A percentile compares a stretch with the other conserved stretches of the same genome.
Conservation (phyloP, 2,797 vertebrate species). For the Coilia nasus region DNA sequence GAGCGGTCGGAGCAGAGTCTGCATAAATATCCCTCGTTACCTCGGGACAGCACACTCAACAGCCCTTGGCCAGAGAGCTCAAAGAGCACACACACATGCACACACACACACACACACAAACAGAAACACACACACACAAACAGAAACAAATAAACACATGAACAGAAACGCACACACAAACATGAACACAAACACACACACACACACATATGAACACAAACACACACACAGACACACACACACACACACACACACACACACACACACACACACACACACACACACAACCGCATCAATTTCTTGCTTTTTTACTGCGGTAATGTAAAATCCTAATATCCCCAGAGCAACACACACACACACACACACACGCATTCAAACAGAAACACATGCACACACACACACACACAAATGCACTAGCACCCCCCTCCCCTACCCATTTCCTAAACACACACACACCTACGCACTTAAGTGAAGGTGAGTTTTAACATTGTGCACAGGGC, state of each 20-base stretch:
- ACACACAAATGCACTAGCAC: slow-evolving; percentile 25
- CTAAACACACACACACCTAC: slow-evolving; percentile 26
- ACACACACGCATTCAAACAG: not conserved
- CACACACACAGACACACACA: slow-evolving; percentile 31
- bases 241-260: slow-evolving; percentile 22
- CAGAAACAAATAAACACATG: not conserved
- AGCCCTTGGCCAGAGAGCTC: slow-evolving; percentile 25
- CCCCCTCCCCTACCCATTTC: slow-evolving; percentile 5
- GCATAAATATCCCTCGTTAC: slow-evolving; percentile 52
- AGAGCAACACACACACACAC: not conserved
- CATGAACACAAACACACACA: slow-evolving; percentile 24
- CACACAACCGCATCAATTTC: too few species aligned
- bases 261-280: slow-evolving; percentile 26
- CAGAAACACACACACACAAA: not conserved
- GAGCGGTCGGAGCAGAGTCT: slow-evolving; percentile 23
- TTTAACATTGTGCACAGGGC: slow-evolving; percentile 8
- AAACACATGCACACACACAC: not conserved
- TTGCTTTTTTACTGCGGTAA: too few species aligned
- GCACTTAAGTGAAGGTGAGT: slow-evolving; percentile 22
- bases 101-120: not conserved
- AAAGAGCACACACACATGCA: not conserved
- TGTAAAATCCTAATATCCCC: too few species aligned
- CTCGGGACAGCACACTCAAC: slow-evolving; percentile 33
- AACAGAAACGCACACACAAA: not conserved
- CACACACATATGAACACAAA: slow-evolving; percentile 14